A percentile compares a stretch with the other conserved stretches of the same genome.
Conservation (phyloP, 2,113 vertebrate genomes). For the Planiliza haematocheilus region DNA sequence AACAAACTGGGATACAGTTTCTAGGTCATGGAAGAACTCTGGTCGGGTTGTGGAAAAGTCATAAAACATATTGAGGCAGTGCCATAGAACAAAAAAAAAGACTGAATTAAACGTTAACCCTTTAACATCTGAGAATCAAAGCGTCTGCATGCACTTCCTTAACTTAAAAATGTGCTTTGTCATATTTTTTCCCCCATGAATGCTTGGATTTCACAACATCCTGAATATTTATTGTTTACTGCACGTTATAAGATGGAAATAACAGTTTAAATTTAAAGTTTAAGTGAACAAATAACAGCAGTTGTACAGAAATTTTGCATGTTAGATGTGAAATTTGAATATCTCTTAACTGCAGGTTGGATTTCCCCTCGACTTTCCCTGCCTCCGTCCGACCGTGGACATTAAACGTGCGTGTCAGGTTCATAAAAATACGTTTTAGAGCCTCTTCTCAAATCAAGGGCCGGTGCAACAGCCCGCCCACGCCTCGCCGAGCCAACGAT, state of each 20-base stretch:
- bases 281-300: too few species aligned
- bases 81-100: conserved; percentile 27
- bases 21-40: conserved; percentile 43
- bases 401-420: too few species aligned
- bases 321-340: too few species aligned
- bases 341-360: background rate
- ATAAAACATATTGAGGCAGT: conserved; percentile 1
- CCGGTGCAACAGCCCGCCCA: background rate
- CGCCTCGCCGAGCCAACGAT: conserved; percentile 40
- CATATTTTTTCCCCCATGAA: too few species aligned
- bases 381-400: too few species aligned
- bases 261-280: too few species aligned
- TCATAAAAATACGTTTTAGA: too few species aligned
- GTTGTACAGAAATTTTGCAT: too few species aligned
- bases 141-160: background rate
- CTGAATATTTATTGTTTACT: too few species aligned
- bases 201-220: too few species aligned
- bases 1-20: conserved; percentile 34
- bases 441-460: background rate
- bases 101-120: background rate
- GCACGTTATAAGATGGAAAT: too few species aligned
- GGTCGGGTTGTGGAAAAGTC: conserved; percentile 33
- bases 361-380: background rate
- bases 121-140: too few species aligned
- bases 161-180: background rate